Evolutionary conservation across 2,797 vertebrate species (phyloP).

Genomic region (Urosaurus nigricauda): DNA sequence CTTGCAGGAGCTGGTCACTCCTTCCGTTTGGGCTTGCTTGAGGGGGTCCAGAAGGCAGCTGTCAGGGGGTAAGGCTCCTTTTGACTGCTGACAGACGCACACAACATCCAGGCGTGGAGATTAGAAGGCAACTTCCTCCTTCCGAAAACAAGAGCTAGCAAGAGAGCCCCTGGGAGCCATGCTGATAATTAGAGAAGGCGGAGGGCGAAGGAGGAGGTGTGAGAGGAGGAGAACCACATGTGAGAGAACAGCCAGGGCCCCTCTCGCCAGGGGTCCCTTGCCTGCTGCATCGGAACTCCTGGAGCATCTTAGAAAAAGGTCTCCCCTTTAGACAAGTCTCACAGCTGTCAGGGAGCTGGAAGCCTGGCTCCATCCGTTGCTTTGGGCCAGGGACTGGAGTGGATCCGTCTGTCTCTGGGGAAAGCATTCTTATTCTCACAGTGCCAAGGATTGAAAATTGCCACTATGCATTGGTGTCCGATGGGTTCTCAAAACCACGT

Average conservation of each 20-base stretch:
- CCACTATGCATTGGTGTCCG: neutral
- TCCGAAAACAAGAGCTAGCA: constrained; percentile 62
- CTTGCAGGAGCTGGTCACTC: constrained; percentile 54
- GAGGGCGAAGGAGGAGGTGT: constrained; percentile 58
- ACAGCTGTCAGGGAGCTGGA: neutral
- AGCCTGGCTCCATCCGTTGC: neutral
- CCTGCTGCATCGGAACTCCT: neutral
- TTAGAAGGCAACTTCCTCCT: constrained; percentile 74
- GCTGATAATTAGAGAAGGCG: constrained; percentile 63
- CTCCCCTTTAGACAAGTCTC: neutral
- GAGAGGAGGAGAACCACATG: constrained; percentile 69
- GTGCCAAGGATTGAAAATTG: neutral
- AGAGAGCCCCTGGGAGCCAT: constrained; percentile 54
- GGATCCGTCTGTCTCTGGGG: neutral
- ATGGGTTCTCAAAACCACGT: no score
- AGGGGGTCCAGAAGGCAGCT: constrained; percentile 70
- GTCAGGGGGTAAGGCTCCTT: constrained; percentile 67
- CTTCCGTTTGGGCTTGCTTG: constrained; percentile 62
- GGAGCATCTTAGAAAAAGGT: neutral
- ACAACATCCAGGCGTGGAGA: constrained; percentile 67
- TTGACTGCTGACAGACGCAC: constrained; percentile 76
- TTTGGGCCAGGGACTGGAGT: no score
- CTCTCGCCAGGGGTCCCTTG: constrained; percentile 48
- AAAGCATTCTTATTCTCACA: neutral
- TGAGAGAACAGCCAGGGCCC: constrained; percentile 57